Base-by-base conservation (phyloP, 2,113 vertebrate genomes). In the Pelmatolapia mariae region DNA sequence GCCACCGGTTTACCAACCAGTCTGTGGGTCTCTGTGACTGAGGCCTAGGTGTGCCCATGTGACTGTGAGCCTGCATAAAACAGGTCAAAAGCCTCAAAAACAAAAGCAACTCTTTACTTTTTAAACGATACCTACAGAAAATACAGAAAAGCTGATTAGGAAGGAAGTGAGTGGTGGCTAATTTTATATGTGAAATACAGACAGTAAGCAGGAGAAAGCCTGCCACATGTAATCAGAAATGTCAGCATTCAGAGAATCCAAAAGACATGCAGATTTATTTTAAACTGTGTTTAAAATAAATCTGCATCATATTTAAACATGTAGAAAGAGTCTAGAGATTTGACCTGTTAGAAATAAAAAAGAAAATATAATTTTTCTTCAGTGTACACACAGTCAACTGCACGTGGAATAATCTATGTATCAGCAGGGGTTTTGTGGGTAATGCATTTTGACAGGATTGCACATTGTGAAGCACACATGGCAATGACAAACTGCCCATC, bases 401-500 rank as follows among this genome's bases (percentile, higher is more conserved):
- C 29, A 61, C 54, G 13, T 81, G 50, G 50, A 84, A 61, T 45
- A 54, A 5, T 12, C 56, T 19, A 9, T 61, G 18, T 78, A 63
- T 82, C 80, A 66, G 59, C n/a, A 57, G 24, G 5, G 59, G 84
- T 8, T 26, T 66, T 53, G 47, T 73, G 81, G 83, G 86, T 93
- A 95, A 94, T 94, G 38, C 50, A 63, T 78, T 82, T 82, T 93
- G 94, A 95, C 94, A 94, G 71, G 78, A 52, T 59, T 57, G 87
- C 82, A 80, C 83, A 86, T 92, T 59, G 40, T 82, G 80, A 87
- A 82, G 66, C 68, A 79, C 66, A 83, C 57, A 59, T 80, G 88
- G 89, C 29, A 61, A 57, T 93, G 94, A 93, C 94, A 92, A 81
- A 83, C 79, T 89, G 83, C 57, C 87, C 82, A 29, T 91, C 86